Conservation (phyloP, 2,888 invertebrate species). For the Pammene fasciana region DNA sequence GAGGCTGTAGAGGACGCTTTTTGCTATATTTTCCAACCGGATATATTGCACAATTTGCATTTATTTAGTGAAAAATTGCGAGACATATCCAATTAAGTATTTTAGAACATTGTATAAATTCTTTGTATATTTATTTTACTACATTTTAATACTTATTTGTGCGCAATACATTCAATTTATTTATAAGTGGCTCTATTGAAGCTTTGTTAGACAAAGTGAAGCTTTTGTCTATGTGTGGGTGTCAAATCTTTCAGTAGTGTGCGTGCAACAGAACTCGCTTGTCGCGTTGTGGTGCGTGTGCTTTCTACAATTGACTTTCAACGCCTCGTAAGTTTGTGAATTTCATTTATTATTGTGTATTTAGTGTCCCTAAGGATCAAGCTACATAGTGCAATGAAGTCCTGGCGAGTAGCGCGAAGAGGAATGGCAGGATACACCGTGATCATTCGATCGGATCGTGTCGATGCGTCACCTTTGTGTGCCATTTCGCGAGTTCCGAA, state of each 20-base stretch:
- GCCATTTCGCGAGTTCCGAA: constrained; percentile 76
- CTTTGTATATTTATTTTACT: constrained; percentile 4
- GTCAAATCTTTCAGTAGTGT: constrained; percentile 63
- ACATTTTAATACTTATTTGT: not conserved
- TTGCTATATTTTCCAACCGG: constrained; percentile 17
- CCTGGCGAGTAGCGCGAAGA: constrained; percentile 43
- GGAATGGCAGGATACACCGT: constrained; percentile 56
- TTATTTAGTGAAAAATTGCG: constrained; percentile 9
- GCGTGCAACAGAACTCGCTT: constrained; percentile 75
- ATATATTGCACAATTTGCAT: constrained; percentile 31
- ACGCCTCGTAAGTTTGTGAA: constrained; percentile 82
- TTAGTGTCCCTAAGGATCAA: constrained; percentile 54
- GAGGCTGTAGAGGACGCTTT: constrained; percentile 31
- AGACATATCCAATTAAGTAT: constrained; percentile 18
- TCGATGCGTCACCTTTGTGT: constrained; percentile 83
- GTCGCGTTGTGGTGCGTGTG: constrained; percentile 80
- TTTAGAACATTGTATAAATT: constrained; percentile 7
- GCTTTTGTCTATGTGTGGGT: constrained; percentile 51
- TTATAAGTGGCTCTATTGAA: constrained; percentile 25
- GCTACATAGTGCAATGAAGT: constrained; percentile 47
- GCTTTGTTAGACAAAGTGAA: constrained; percentile 33
- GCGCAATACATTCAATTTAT: not conserved
- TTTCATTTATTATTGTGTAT: constrained; percentile 68
- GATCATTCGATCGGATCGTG: constrained; percentile 79
- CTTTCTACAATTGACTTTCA: constrained; percentile 81